Percentiles rank a stretch among this genome's conserved stretches.
Conservation (phyloP, 2,888 invertebrate genomes). For the Iselma pallidipennis region DNA sequence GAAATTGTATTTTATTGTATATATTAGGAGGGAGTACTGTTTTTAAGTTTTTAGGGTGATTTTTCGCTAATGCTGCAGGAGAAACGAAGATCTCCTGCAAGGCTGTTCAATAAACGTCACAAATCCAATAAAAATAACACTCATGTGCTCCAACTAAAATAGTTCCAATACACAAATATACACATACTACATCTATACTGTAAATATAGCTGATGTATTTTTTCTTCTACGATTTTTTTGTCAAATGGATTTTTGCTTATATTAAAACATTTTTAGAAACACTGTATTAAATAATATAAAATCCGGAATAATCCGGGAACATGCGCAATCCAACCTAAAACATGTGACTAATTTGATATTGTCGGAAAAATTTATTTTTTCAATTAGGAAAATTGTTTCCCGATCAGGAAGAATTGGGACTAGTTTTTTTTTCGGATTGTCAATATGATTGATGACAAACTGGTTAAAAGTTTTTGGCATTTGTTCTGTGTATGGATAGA, state of each 20-base stretch:
- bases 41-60: no score
- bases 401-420: neutral
- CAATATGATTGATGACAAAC: neutral
- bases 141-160: constrained; percentile 47
- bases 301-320: constrained; percentile 15
- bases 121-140: constrained; percentile 48
- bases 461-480: neutral
- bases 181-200: no score
- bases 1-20: no score
- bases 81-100: constrained; percentile 26
- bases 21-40: no score
- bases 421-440: neutral
- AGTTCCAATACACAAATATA: constrained; percentile 34
- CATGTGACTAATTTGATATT: constrained; percentile 42
- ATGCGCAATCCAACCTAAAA: constrained; percentile 36
- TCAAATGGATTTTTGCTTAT: neutral
- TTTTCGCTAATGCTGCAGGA: neutral
- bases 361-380: neutral
- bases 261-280: neutral
- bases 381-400: neutral
- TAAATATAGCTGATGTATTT: neutral
- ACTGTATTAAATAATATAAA: neutral
- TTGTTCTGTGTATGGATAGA: neutral
- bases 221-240: no score
- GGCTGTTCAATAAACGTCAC: constrained; percentile 45